These are phyloP conservation scores for Echinometra lucunter DNA, from an alignment of 53 echinoderm and acorn worm genomes.

Conservation along the genomic window DNA sequence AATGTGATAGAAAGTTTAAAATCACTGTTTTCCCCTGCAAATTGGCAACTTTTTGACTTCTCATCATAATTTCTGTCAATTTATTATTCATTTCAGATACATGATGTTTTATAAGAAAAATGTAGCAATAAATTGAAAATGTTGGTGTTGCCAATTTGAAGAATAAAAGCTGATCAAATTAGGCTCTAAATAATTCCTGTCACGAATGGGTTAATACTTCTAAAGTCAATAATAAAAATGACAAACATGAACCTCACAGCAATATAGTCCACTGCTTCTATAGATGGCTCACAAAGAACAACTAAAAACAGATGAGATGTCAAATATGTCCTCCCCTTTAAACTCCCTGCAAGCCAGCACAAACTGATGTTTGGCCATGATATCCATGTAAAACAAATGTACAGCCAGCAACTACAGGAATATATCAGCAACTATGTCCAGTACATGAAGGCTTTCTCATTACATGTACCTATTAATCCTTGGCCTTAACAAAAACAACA, in stretches of 20 bases:
- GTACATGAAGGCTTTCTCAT: not conserved
- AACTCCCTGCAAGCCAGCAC: not conserved
- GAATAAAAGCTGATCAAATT: too few relatives aligned
- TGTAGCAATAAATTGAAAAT: too few relatives aligned
- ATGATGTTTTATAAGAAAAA: too few relatives aligned
- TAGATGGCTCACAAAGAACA: not conserved
- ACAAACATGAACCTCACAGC: not conserved
- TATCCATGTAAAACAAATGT: not conserved
- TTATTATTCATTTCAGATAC: too few relatives aligned
- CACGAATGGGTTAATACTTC: not conserved
- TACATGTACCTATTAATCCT: slow-evolving; percentile 5
- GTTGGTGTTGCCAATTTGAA: too few relatives aligned
- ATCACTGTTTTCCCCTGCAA: too few relatives aligned
- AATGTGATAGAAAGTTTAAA: too few relatives aligned
- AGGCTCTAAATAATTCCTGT: too few relatives aligned
- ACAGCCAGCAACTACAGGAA: not conserved
- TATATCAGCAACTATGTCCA: not conserved
- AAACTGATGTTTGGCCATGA: not conserved
- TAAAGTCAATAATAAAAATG: not conserved
- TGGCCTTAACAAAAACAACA: not conserved
- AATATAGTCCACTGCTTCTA: not conserved
- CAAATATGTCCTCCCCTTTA: not conserved
- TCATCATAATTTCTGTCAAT: too few relatives aligned
- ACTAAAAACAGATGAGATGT: too few relatives aligned
- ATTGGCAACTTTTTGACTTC: too few relatives aligned